Conservation (phyloP, 2,113 vertebrate species). For the Indicator maculatus region DNA sequence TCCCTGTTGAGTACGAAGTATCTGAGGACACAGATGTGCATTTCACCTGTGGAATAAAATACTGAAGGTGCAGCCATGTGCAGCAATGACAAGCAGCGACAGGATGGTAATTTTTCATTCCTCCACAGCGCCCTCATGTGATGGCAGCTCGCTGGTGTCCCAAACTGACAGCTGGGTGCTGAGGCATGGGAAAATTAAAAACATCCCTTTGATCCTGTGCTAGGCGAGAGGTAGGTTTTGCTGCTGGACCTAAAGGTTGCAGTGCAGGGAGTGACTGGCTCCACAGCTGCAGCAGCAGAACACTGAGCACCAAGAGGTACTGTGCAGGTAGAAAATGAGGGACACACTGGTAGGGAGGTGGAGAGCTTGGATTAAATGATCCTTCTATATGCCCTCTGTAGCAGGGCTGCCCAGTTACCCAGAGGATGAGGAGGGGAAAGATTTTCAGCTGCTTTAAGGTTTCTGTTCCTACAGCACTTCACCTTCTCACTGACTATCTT, state of each 20-base stretch:
- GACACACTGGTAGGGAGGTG: not conserved
- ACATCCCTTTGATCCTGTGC: not conserved
- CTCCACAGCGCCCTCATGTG: not conserved
- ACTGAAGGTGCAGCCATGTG: not conserved
- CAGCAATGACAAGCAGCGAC: not conserved
- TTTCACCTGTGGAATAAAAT: not conserved
- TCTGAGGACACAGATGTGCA: not conserved
- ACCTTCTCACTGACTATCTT: not conserved
- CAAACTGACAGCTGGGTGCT: not conserved
- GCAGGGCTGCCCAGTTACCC: not conserved
- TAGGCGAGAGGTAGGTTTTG: not conserved
- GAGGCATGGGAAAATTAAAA: not conserved
- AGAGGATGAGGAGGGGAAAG: not conserved
- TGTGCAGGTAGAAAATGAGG: accelerated
- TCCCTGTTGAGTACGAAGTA: not conserved
- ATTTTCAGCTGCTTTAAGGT: not conserved
- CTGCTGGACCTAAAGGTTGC: not conserved
- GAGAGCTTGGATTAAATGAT: not conserved
- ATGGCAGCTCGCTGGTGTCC: not conserved
- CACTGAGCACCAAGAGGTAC: not conserved
- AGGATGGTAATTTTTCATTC: not conserved
- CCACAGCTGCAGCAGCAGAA: not conserved
- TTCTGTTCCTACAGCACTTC: not conserved
- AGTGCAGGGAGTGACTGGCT: not conserved
- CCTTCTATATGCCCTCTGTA: not conserved